Evolutionary conservation across 2,888 invertebrate species (phyloP), one percentile per base, ranked within the genome.

Genomic region (Dryococelus australis): DNA sequence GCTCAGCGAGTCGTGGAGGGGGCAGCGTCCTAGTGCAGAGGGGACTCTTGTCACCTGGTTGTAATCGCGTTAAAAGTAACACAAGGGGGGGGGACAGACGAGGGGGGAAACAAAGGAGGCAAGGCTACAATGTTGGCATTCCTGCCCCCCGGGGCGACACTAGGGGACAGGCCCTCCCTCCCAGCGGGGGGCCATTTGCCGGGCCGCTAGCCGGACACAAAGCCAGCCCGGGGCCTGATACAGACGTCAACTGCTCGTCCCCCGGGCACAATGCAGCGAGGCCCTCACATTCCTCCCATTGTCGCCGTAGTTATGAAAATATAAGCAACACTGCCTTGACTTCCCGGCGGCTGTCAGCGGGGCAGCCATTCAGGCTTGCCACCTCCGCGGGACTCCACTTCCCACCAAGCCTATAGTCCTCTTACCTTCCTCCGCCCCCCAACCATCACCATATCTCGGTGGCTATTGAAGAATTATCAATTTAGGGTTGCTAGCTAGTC

Each of bases 101-200:
- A 84, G 10, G 84, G 43, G 84, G 84, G 27, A 83, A 83, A n/a
- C 20, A 83, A 83, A 83, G 10, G 0, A 0, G 16, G 84, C 43
- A 84, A 84, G 24, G 65, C 65, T 65, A 65, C 65, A 65, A 65
- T 65, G 65, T 65, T 65, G 65, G 65, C 65, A 65, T 65, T 65
- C 65, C 65, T 65, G 65, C 47, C 47, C 47, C 47, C 47, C 12
- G 47, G 65, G 13, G 65, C 20, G 16, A 24, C 65, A 24, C 65
- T 13, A 27, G 85, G 51, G 85, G 85, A 27, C 16, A 27, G 83
- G 12, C 83, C 81, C 81, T 35, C 83, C 83, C 28, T 35, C 83
- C 26, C 86, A n/a, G 27, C 86, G 87, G 88, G 88, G 88, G 89
- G 87, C 86, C 88, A 87, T 88, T 87, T 87, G 80, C 86, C 87